Base-by-base conservation (phyloP, 2,888 invertebrate species). In the Hermaeophaga mercurialis region DNA sequence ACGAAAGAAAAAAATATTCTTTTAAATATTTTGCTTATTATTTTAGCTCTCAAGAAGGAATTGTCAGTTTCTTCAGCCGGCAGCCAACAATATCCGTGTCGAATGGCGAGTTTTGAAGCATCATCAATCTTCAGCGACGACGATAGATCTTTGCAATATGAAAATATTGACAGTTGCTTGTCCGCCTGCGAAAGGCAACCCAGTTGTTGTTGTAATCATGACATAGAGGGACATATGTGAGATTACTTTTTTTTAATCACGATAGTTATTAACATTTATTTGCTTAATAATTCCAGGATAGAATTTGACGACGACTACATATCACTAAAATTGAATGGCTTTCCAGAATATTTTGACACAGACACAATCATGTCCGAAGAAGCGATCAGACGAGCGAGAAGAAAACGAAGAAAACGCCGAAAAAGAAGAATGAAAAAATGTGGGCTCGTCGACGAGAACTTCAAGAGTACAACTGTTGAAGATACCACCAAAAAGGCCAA, bases 401-500 rank as follows among this genome's bases (percentile, higher is more conserved):
- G 74, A 60, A 79, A 78, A 68, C 72, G 76, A 63, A 71, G 78
- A 33, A 69, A 74, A 56, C 70, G 74, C 48, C 66, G 75, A 52
- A 73, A 74, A 62, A 68, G 72, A 33, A 67, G 71, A 41, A 67
- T 71, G 65, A 73, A 71, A 61, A 67, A 67, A 45, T 62, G 61
- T 33, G 59, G 65, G 7, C 61, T 62, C 1, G 14, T 67, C 44
- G 61, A 68, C 19, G 69, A 69, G 45, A 62, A 58, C 6, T 68
- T 65, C 50, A 70, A 70, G 54, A 59, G 63, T 47, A 56, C 70
- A 64, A 90, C 91, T 72, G 89, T 90, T 0, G 91, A 92, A 68
- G 92, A 92, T 74, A 79, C 93, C 66, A 90, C 92, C 0, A 86
- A 89, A 53, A 83, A 91, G 52, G 93, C 93, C 26, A 85, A 92